phyloP scores from a whole-genome alignment of 2,888 invertebrate genomes.

The Stictocephala bisonia region DNA sequence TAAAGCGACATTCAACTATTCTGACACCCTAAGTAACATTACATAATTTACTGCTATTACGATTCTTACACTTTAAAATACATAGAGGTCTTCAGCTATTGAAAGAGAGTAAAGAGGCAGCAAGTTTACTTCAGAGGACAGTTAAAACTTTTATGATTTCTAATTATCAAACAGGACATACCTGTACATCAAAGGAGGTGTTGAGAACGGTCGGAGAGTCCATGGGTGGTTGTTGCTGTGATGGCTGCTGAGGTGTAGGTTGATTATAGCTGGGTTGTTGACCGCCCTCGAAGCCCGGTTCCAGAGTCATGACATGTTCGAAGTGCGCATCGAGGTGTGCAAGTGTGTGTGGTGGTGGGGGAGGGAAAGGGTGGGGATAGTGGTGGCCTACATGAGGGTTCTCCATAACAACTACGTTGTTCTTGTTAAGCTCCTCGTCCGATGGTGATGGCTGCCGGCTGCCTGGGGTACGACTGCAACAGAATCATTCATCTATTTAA shows the following conservation, averaged over 20 bases:
- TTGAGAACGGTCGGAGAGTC: conserved; percentile 61
- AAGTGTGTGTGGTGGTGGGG: conserved; percentile 54
- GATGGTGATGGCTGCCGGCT: conserved; percentile 94
- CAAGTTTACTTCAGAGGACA: too few relatives aligned
- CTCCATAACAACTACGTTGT: conserved; percentile 61
- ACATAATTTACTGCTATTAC: too few relatives aligned
- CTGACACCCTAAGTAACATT: too few relatives aligned
- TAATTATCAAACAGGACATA: conserved; percentile 69
- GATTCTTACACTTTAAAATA: too few relatives aligned
- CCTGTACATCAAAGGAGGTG: conserved; percentile 86
- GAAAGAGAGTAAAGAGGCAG: too few relatives aligned
- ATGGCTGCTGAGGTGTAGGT: conserved; percentile 45
- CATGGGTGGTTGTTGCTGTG: conserved; percentile 58
- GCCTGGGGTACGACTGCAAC: conserved; percentile 84
- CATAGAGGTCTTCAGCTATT: too few relatives aligned
- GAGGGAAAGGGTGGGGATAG: conserved; percentile 59
- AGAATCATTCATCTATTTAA: too few relatives aligned
- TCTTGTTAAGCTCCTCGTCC: conserved; percentile 80
- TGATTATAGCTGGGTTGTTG: conserved; percentile 36
- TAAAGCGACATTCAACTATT: too few relatives aligned
- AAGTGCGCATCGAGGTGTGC: conserved; percentile 58
- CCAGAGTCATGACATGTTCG: conserved; percentile 60
- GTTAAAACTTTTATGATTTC: too few relatives aligned
- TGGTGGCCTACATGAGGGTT: conserved; percentile 59
- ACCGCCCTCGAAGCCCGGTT: conserved; percentile 50